Base-by-base conservation (phyloP, 1,140 invertebrate genomes). In the Microvelia longipes region DNA sequence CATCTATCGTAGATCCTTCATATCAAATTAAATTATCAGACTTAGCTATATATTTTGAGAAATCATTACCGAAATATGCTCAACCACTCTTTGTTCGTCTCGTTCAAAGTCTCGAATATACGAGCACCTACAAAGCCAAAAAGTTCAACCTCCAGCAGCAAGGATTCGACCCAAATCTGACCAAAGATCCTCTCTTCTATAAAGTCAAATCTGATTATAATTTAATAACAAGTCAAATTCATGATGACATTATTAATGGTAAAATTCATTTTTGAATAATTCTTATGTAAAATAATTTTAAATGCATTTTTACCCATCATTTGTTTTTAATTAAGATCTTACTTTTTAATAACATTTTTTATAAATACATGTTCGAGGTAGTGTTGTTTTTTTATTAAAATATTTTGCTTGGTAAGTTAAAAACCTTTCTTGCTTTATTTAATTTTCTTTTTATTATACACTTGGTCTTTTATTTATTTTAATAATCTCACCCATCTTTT, bases 71-170 rank as follows among this genome's bases (percentile, higher is more conserved):
- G 1, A 70, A 83, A 0, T 98, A 95, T 78, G 92, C 96, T 0
- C 81, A 89, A 65, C 96, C 96, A 0, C 75, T 97, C 0, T 98
- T 98, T 80, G 76, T 98, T 24, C 82, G 95, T 69, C 81, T 96
- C 28, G 78, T 94, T 63, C 70, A 30, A 30, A 69, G 67, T 13
- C 28, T 69, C 67, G 62, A 65, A 27, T 66, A 76, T 73, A 26
- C 74, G 87, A 87, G 90, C 15, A 97, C 94, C 0, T 97, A 91
- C 77, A 98, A 98, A 79, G 78, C 97, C 71, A 91, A 90, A 76
- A 98, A 98, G 78, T 84, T 84, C 19, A 87, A 92, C 75, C 80
- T 97, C 15, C 87, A 92, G 76, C 80, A 80, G 73, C 90, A 96
- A 76, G 91, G 87, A 0, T 96, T 88, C 76, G 81, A 95, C 77